Evolutionary conservation across 2,888 invertebrate genomes (phyloP).

Genomic region (Spatulosminthurus flaviceps): DNA sequence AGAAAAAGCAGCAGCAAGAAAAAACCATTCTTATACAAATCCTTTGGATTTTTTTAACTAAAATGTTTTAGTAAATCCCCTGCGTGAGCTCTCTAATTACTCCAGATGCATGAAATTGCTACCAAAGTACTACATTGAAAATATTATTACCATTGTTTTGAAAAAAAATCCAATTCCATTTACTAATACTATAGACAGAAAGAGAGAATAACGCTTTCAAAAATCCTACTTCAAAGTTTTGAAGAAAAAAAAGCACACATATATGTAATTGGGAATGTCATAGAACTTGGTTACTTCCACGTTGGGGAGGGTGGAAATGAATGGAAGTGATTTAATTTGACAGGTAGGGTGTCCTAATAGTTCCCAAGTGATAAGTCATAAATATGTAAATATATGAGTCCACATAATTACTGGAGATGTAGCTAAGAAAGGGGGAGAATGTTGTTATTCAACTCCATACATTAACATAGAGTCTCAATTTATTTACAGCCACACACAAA

Average conservation of each 20-base stretch:
- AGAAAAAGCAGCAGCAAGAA: too few species aligned
- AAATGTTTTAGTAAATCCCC: neutral
- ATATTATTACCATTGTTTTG: too few species aligned
- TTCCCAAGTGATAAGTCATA: neutral
- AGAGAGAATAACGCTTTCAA: neutral
- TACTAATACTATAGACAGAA: neutral
- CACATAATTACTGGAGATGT: neutral
- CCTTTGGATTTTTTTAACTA: too few species aligned
- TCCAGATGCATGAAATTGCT: too few species aligned
- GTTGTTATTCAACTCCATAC: too few species aligned
- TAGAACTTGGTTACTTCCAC: neutral
- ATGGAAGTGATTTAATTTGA: slow-evolving; percentile 5
- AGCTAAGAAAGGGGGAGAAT: neutral
- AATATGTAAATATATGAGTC: too few species aligned
- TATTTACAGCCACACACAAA: neutral
- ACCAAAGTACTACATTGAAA: neutral
- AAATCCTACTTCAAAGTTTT: neutral
- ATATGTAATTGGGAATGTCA: too few species aligned
- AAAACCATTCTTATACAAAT: too few species aligned
- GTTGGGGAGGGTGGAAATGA: neutral
- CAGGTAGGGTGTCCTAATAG: neutral
- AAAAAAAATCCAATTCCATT: neutral
- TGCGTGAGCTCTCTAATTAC: slow-evolving; percentile 1
- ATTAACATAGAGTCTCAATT: neutral
- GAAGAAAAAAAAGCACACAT: too few species aligned